Conservation (phyloP, 2,113 vertebrate genomes). For the Equus przewalskii region DNA sequence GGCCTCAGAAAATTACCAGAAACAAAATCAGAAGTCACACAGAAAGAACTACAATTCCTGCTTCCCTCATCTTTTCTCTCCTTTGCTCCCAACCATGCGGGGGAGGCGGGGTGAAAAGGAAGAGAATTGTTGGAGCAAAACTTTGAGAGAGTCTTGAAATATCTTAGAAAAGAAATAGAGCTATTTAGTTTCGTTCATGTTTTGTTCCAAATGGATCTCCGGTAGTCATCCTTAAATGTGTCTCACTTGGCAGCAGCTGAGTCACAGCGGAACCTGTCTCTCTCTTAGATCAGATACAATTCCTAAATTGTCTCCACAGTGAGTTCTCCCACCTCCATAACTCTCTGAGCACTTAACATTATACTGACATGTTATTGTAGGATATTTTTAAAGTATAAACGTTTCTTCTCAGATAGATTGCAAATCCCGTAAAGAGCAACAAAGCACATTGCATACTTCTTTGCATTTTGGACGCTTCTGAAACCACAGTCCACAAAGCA, state of each 20-base stretch:
- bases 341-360: not conserved
- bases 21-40: not conserved
- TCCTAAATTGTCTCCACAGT: constrained; percentile 10
- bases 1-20: constrained; percentile 23
- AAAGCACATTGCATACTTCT: not conserved
- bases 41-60: not conserved
- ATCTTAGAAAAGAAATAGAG: not conserved
- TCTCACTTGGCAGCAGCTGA: not conserved
- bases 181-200: not conserved
- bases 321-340: not conserved
- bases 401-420: not conserved
- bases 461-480: not conserved
- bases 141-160: constrained; percentile 10
- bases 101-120: not conserved
- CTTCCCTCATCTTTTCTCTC: not conserved
- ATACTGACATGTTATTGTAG: not conserved
- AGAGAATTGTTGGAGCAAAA: not conserved
- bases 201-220: not conserved
- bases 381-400: not conserved
- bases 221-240: not conserved
- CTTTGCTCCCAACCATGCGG: not conserved
- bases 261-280: not conserved
- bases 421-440: not conserved
- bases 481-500: not conserved
- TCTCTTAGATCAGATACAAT: not conserved